Evolutionary conservation across 1,140 invertebrate species (phyloP).

Genomic region (Magallana angulata): DNA sequence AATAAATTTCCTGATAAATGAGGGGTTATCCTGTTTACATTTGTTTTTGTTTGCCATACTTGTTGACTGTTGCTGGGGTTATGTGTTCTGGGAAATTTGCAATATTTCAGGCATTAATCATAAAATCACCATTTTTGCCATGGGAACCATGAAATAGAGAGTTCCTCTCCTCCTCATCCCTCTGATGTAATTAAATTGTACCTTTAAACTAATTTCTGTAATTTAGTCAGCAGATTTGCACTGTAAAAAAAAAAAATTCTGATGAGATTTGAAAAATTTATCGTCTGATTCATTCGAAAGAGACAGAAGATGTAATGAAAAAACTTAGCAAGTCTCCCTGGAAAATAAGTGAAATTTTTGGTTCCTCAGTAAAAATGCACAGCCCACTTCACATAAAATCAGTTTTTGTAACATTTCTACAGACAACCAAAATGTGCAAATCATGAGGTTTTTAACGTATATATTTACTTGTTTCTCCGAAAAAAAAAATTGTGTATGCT

Average conservation of each 20-base stretch:
- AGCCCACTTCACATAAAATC: background rate
- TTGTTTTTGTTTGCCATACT: conserved; percentile 24
- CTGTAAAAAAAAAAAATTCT: background rate
- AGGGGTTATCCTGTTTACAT: conserved; percentile 8
- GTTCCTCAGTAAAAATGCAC: background rate
- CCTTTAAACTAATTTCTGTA: conserved; percentile 19
- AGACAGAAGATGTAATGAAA: too few species aligned
- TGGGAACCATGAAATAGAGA: background rate
- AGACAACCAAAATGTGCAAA: background rate
- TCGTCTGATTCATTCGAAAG: background rate
- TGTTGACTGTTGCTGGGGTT: conserved; percentile 1
- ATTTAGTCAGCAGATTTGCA: background rate
- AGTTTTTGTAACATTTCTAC: conserved; percentile 14
- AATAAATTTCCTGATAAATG: conserved; percentile 11
- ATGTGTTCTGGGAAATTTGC: conserved; percentile 12
- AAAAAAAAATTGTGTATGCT: too few species aligned
- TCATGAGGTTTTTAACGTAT: background rate
- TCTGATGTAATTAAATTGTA: background rate
- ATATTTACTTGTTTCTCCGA: too few species aligned
- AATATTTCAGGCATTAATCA: conserved; percentile 35
- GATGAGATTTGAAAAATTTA: background rate
- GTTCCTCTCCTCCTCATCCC: background rate
- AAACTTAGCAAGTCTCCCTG: too few species aligned
- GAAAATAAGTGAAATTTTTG: background rate
- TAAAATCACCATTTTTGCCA: conserved; percentile 12